phyloP scores from a whole-genome alignment of 2,797 vertebrate genomes.

The Takifugu ocellatus region DNA sequence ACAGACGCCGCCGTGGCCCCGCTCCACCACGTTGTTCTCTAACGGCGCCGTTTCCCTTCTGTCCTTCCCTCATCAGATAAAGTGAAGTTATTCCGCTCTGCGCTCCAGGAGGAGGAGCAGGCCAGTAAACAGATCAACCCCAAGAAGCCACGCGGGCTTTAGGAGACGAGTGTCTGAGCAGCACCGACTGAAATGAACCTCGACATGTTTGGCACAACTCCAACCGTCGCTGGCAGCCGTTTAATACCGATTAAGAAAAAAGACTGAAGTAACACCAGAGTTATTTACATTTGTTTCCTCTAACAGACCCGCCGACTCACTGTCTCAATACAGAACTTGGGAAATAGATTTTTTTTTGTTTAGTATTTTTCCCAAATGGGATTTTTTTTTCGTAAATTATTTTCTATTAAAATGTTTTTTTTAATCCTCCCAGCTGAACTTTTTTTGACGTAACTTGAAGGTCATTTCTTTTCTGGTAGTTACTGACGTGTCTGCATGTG shows the following conservation, averaged over 20 bases:
- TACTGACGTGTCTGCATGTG: constrained; percentile 70
- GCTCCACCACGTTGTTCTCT: not conserved
- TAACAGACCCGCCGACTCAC: constrained; percentile 43
- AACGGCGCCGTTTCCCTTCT: not conserved
- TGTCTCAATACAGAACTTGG: constrained; percentile 41
- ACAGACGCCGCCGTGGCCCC: too few species aligned
- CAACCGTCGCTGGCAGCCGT: constrained; percentile 43
- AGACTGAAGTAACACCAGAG: constrained; percentile 41
- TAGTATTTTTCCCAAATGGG: constrained; percentile 38
- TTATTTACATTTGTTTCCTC: constrained; percentile 39
- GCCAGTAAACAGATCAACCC: constrained; percentile 99
- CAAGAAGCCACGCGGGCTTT: constrained; percentile 85
- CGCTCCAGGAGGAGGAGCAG: constrained; percentile 96
- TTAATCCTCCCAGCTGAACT: constrained; percentile 53
- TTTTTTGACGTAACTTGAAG: constrained; percentile 35
- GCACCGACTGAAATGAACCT: constrained; percentile 50
- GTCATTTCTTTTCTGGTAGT: constrained; percentile 46
- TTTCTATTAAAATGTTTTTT: constrained; percentile 70
- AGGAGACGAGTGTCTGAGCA: constrained; percentile 39
- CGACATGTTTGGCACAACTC: constrained; percentile 59
- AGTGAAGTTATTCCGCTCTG: constrained; percentile 96
- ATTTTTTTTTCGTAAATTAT: constrained; percentile 62
- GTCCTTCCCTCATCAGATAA: constrained; percentile 81
- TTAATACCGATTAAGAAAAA: constrained; percentile 29
- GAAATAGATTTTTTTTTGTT: constrained; percentile 38